Evolutionary conservation across 2,888 invertebrate genomes (phyloP), one percentile per base, ranked within the genome.

Genomic region (Tipula confusa): DNA sequence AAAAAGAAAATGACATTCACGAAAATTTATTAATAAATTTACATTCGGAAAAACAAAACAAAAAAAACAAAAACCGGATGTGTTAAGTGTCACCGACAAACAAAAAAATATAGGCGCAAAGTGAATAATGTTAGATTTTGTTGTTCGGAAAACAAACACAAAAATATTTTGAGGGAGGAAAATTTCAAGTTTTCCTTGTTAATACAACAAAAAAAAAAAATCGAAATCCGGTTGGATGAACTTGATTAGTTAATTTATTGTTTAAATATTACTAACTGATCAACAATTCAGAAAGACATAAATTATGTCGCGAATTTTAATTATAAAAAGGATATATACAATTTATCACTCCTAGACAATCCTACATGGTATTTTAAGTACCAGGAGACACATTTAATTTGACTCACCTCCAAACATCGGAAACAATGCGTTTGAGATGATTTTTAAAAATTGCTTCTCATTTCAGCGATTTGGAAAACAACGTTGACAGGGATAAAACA

Each of bases 241-340:
- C 64, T 64, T 64, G 64, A 64, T 64, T 64, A 64, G 64, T 64
- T 64, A 64, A 64, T 64, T 64, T 64, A 64, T 64, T 64, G 24
- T 24, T 64, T 1, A 24, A n/a, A 64, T 24, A 64, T 64, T 64
- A 64, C 64, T 64, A 64, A 64, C 64, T 64, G 64, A 64, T 64
- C 18, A 64, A 64, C 64, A 64, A 64, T 9, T n/a, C 64, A 64
- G 7, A 11, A 64, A 64, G 48, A 18, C 24, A 64, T 64, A 64
- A 64, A 64, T 64, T 24, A 64, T 64, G 64, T 64, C 64, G 64
- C 64, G 64, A 64, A 64, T 64, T 64, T 64, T 64, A 64, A 64
- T 64, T 64, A 24, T 24, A 64, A 64, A 7, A 24, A 64, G 64
- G 24, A 64, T 64, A 18, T 24, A 24, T 4, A n/a, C 64, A 64